These are phyloP conservation scores for Poeciliopsis gracilis DNA, from an alignment of 2,797 vertebrate genomes.

Conservation along the genomic window DNA sequence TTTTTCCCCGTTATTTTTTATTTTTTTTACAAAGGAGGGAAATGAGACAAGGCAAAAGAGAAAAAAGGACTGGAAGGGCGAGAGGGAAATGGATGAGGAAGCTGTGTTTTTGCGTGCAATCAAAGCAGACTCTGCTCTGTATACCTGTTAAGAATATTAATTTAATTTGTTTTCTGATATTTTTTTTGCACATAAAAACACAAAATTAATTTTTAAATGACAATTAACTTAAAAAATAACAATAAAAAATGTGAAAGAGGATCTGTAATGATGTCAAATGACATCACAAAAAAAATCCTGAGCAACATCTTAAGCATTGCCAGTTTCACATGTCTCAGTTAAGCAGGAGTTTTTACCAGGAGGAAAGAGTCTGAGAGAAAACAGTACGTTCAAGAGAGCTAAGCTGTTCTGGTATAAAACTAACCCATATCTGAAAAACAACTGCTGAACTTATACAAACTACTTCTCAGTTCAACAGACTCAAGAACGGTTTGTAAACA, in stretches of 20 bases:
- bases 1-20: neutral
- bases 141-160: conserved; percentile 27
- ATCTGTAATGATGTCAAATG: neutral
- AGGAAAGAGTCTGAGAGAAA: neutral
- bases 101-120: conserved; percentile 41
- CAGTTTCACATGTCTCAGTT: neutral
- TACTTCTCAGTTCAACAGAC: too few species aligned
- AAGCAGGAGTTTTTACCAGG: neutral
- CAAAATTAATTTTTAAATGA: neutral
- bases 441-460: too few species aligned
- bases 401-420: neutral
- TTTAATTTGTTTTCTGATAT: neutral
- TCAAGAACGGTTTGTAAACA: too few species aligned
- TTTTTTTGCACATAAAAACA: neutral
- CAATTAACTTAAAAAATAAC: neutral
- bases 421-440: neutral
- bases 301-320: neutral
- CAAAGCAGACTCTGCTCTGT: conserved; percentile 16
- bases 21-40: conserved; percentile 23
- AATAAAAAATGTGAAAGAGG: neutral
- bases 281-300: neutral
- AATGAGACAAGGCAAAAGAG: conserved; percentile 20
- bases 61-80: conserved; percentile 9
- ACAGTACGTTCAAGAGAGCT: neutral
- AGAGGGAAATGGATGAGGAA: neutral